Conservation (phyloP, 2,797 vertebrate genomes). For the Arctocebus calabarensis region DNA sequence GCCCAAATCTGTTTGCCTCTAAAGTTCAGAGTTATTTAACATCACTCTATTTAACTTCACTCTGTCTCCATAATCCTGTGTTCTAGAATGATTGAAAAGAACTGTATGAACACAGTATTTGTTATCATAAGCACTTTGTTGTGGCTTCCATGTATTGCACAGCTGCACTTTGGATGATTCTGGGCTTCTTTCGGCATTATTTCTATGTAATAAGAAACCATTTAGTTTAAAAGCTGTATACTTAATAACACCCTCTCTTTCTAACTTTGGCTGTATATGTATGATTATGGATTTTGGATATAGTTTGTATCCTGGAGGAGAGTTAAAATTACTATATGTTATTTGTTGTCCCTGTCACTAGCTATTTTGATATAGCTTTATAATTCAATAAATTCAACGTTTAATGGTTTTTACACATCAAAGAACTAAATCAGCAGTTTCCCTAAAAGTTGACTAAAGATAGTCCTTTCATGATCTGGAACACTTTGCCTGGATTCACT, state of each 20-base stretch:
- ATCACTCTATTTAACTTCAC: not conserved
- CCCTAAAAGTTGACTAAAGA: not conserved
- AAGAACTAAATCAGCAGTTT: not conserved
- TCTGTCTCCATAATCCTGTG: not conserved
- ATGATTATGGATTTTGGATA: not conserved
- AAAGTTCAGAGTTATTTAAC: not conserved
- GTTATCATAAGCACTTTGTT: not conserved
- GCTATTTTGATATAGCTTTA: conserved; percentile 36
- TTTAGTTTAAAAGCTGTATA: not conserved
- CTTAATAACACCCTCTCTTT: conserved; percentile 19
- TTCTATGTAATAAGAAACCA: not conserved
- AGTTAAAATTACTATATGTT: not conserved
- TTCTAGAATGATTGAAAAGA: not conserved
- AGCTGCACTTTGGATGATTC: not conserved
- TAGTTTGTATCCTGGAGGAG: not conserved
- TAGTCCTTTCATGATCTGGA: conserved; percentile 6
- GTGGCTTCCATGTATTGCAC: not conserved
- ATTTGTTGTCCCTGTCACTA: conserved; percentile 33
- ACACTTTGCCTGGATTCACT: not conserved
- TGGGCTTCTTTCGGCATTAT: not conserved
- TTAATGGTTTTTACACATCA: not conserved
- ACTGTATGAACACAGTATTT: not conserved
- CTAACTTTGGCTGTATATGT: not conserved
- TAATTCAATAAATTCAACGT: not conserved
- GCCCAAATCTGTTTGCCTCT: not conserved